phyloP scores from a whole-genome alignment of 2,113 vertebrate species.

The Opisthocomus hoazin region DNA sequence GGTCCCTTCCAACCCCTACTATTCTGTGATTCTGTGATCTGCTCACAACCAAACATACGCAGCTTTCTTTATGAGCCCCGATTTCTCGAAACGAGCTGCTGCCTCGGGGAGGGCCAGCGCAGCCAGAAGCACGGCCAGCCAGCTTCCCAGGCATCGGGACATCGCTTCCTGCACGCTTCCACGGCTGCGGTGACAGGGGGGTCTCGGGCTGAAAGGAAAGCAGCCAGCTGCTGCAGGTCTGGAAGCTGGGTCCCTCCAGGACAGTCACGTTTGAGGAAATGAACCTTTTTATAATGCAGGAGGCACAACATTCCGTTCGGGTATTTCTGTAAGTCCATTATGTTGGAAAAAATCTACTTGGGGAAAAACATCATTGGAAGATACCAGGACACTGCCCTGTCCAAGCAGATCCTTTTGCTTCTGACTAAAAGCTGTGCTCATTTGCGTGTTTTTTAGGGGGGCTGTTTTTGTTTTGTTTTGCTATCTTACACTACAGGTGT shows the following conservation, averaged over 20 bases:
- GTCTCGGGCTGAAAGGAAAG: not conserved
- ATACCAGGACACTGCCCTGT: not conserved
- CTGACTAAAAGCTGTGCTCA: not conserved
- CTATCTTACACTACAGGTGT: not conserved
- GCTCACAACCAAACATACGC: not conserved
- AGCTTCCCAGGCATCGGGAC: not conserved
- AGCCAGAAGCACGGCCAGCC: not conserved
- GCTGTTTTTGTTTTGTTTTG: not conserved
- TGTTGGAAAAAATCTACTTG: not conserved
- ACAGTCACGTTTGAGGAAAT: not conserved
- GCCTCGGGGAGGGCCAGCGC: fast-evolving
- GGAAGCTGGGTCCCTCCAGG: not conserved
- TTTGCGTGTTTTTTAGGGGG: not conserved
- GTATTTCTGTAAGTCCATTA: not conserved
- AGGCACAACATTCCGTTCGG: not conserved
- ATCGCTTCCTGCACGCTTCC: not conserved
- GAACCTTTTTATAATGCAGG: not conserved
- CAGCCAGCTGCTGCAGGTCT: not conserved
- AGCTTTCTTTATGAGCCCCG: not conserved
- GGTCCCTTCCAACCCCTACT: too few species aligned
- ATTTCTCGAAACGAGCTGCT: not conserved
- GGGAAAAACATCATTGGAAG: not conserved
- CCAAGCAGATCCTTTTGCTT: not conserved
- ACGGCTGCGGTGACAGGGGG: not conserved
- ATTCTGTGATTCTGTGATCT: too few species aligned